These are phyloP conservation scores for Nomada fabriciana DNA, from an alignment of 2,888 invertebrate species.

Conservation along the genomic window DNA sequence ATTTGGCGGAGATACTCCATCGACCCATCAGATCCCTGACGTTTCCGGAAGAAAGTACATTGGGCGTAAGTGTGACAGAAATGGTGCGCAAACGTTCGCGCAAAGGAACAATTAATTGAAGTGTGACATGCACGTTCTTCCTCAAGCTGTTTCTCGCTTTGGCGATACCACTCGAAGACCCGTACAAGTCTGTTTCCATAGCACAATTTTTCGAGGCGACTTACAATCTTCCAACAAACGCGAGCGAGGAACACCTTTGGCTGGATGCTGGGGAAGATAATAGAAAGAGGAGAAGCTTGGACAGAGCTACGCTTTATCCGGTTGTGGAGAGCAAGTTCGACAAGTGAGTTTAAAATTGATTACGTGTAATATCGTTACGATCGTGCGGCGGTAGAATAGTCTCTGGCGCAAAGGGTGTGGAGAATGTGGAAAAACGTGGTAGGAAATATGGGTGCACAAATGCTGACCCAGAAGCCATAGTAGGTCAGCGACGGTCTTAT, in stretches of 20 bases:
- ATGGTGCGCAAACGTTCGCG: not conserved
- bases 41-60: constrained; percentile 80
- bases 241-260: constrained; percentile 77
- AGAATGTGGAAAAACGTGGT: constrained; percentile 8
- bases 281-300: constrained; percentile 85
- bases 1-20: constrained; percentile 79
- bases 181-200: constrained; percentile 89
- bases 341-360: constrained; percentile 84
- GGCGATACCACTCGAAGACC: constrained; percentile 89
- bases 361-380: not conserved
- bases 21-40: constrained; percentile 80
- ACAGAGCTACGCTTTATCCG: constrained; percentile 86
- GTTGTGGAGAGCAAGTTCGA: constrained; percentile 86
- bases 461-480: constrained; percentile 52
- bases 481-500: constrained; percentile 56
- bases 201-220: constrained; percentile 91
- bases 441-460: constrained; percentile 15
- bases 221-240: constrained; percentile 87
- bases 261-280: constrained; percentile 36
- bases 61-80: constrained; percentile 79
- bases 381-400: not conserved
- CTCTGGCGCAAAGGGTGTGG: not conserved
- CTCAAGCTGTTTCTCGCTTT: constrained; percentile 88
- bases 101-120: not conserved
- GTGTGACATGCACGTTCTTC: not conserved